Conservation (phyloP, 2,797 vertebrate genomes). For the Hyperoplus immaculatus region DNA sequence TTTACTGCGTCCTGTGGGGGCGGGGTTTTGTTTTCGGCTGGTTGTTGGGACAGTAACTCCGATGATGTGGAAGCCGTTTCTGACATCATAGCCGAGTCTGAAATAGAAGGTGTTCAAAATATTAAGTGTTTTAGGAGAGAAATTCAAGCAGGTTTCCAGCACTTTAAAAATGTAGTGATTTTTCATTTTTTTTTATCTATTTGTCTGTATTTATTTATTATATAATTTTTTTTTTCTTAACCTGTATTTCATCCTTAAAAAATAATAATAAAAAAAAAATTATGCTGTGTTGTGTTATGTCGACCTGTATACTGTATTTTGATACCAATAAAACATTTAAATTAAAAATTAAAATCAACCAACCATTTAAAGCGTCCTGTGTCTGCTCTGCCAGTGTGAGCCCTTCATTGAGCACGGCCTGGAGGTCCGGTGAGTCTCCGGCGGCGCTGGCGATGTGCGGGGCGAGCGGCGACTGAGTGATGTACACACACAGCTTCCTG, state of each 20-base stretch:
- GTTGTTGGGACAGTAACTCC: slow-evolving; percentile 32
- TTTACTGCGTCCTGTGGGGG: slow-evolving; percentile 75
- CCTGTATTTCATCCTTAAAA: too few species aligned
- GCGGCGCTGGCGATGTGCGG: slow-evolving; percentile 93
- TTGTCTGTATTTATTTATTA: too few species aligned
- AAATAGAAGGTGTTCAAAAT: neutral
- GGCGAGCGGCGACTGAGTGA: slow-evolving; percentile 93
- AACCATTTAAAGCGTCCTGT: slow-evolving; percentile 33
- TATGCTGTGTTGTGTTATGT: too few species aligned
- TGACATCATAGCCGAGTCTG: slow-evolving; percentile 57
- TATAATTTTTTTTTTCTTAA: too few species aligned
- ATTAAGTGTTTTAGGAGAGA: too few species aligned
- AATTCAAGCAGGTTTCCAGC: too few species aligned
- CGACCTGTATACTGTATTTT: too few species aligned
- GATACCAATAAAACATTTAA: too few species aligned
- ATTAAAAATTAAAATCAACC: too few species aligned
- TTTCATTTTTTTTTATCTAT: too few species aligned
- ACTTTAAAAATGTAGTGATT: too few species aligned
- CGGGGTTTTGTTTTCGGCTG: slow-evolving; percentile 67
- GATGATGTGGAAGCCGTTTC: slow-evolving; percentile 85
- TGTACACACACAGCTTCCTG: slow-evolving; percentile 97
- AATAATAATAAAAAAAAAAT: too few species aligned
- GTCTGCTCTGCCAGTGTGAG: slow-evolving; percentile 85
- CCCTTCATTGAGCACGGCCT: slow-evolving; percentile 95
- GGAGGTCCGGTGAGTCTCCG: slow-evolving; percentile 93